These are phyloP conservation scores for Creontiades dilutus DNA, from an alignment of 2,888 invertebrate species.

Conservation along the genomic window DNA sequence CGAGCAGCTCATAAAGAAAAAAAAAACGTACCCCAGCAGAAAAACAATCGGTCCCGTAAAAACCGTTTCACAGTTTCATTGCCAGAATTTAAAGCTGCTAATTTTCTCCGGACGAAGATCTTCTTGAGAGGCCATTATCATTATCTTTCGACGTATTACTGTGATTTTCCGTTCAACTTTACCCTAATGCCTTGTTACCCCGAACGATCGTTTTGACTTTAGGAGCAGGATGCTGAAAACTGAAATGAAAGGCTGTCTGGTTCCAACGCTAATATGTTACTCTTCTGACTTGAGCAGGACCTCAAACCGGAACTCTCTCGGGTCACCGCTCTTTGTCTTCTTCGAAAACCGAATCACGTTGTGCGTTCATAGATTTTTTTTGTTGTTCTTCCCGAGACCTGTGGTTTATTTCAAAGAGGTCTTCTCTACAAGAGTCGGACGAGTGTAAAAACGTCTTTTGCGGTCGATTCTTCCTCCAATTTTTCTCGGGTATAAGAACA, in stretches of 20 bases:
- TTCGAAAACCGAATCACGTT: slow-evolving; percentile 36
- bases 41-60: slow-evolving; percentile 27
- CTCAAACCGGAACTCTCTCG: neutral
- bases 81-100: slow-evolving; percentile 13
- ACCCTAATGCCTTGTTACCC: neutral
- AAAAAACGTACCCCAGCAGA: neutral
- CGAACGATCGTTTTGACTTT: neutral
- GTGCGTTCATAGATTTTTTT: slow-evolving; percentile 21
- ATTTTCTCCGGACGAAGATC: neutral
- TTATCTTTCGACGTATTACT: neutral
- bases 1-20: slow-evolving; percentile 7
- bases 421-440: neutral
- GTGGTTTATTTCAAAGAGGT: slow-evolving; percentile 1
- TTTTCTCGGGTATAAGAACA: neutral
- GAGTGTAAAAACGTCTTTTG: neutral
- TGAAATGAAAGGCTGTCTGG: slow-evolving; percentile 12
- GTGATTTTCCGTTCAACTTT: neutral
- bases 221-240: neutral
- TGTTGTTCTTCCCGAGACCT: neutral
- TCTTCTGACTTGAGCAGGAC: neutral
- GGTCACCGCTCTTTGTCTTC: slow-evolving; percentile 32
- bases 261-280: slow-evolving; percentile 22
- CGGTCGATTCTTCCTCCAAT: neutral
- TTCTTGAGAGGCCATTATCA: neutral
- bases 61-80: neutral